A percentile compares a stretch with the other conserved stretches of the same genome.
These are phyloP conservation scores for Leptopilina boulardi DNA, from an alignment of 1,140 invertebrate genomes.

Conservation along the genomic window DNA sequence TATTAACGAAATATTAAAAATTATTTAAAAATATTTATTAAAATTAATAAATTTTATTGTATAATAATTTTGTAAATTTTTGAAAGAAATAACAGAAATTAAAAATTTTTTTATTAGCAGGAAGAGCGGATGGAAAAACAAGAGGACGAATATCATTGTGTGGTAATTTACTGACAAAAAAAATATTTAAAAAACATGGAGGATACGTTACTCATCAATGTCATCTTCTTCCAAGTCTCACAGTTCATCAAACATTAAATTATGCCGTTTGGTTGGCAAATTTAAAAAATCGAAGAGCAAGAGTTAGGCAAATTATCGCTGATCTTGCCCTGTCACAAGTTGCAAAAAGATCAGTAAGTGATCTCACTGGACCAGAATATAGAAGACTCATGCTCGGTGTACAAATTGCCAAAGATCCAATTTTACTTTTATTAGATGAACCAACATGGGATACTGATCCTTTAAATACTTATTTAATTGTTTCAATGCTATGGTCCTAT, in stretches of 20 bases:
- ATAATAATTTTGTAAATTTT: too few species aligned
- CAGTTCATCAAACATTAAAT: slow-evolving; percentile 89
- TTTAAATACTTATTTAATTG: slow-evolving; percentile 92
- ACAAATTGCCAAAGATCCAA: slow-evolving; percentile 91
- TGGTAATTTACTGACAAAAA: slow-evolving; percentile 86
- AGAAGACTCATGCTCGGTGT: slow-evolving; percentile 89
- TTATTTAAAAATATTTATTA: too few species aligned
- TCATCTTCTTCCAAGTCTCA: slow-evolving; percentile 88
- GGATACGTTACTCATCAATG: slow-evolving; percentile 90
- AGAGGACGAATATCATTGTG: slow-evolving; percentile 91
- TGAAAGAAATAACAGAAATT: too few species aligned
- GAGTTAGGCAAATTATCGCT: slow-evolving; percentile 88
- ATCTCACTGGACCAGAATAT: slow-evolving; percentile 89
- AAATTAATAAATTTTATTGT: neutral
- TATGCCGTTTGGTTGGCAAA: slow-evolving; percentile 82
- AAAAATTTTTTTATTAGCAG: slow-evolving; percentile 78
- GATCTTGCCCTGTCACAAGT: slow-evolving; percentile 93
- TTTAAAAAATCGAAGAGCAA: slow-evolving; percentile 66
- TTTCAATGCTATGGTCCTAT: slow-evolving; percentile 94
- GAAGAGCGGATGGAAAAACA: slow-evolving; percentile 83
- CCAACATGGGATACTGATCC: slow-evolving; percentile 94
- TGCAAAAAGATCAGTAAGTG: slow-evolving; percentile 86
- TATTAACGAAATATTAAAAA: too few species aligned
- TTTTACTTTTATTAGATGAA: slow-evolving; percentile 90
- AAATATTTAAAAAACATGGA: slow-evolving; percentile 89